Base-by-base conservation (phyloP, 2,113 vertebrate genomes). In the Gadus chalcogrammus region DNA sequence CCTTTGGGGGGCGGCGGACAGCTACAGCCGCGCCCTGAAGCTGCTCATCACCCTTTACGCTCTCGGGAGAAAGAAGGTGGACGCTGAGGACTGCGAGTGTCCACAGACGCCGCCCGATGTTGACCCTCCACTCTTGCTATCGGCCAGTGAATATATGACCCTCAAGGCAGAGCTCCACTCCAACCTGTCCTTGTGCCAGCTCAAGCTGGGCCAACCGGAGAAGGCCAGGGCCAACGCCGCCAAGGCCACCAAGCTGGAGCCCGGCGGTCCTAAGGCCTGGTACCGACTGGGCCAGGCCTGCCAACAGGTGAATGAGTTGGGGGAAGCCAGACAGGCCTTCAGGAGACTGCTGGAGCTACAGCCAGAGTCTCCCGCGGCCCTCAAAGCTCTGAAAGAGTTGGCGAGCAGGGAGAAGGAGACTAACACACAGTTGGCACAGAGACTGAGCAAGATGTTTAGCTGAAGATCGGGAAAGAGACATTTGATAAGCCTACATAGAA, bases 171-270 rank as follows among this genome's bases (percentile, higher is more conserved):
- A 88, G 28, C 91, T 97, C 9, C 92, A 96, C 63, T 92, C 93
- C 56, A 96, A 96, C 81, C 68, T 96, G 58, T 94, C 95, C 0
- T 88, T 95, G 61, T 96, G 95, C 69, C 95, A 97, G 83, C 87
- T 96, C 24, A 91, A 91, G 75, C 80, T 94, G 48, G 92, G 91
- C n/a, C 92, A 93, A 61, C 92, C 92, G 1, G 73, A 71, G 12
- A 76, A 87, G 55, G 94, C 95, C 1, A 92, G 82, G 56, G 84
- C 82, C 67, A 94, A 85, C 64, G 94, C 94, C n/a, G 77, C 85
- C 24, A 93, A 92, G 77, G 94, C 92, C 8, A 90, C 94, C 16
- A 82, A 88, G 74, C 84, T 93, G 62, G 91, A 95, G 38, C 93
- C 95, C 0, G 53, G 73, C 3, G 91, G 91, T 2, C 55, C 89